Evolutionary conservation across 2,888 invertebrate genomes (phyloP), one percentile per base, ranked within the genome.

Genomic region (Perizoma flavofasciatum): DNA sequence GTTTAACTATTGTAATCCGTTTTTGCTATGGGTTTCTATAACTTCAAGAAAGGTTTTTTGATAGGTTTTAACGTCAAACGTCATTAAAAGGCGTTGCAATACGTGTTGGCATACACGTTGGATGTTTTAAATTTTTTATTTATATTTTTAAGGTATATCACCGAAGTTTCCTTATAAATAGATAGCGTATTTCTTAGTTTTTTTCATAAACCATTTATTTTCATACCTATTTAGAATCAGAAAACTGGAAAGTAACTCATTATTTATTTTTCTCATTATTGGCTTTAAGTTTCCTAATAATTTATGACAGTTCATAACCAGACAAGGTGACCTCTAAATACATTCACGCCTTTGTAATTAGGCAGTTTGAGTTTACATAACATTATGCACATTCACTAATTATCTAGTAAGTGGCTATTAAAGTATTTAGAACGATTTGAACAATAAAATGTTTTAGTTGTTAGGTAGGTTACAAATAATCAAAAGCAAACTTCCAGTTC

Each of bases 251-350:
- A 54, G 55, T 65, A 53, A 41, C 33, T 39, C 8, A 1, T 5
- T 41, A 9, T 45, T 39, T 43, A 65, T 50, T 50, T 49, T n/a
- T n/a, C n/a, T n/a, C n/a, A n/a, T n/a, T n/a, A n/a, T n/a, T n/a
- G n/a, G 54, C 49, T 22, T 22, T 22, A 2, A 22, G 22, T 63
- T 62, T 65, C n/a, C 58, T 63, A 59, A 63, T 65, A 61, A 67
- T 67, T 63, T 69, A 67, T 75, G 70, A 73, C 72, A 69, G 63
- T 65, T 43, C 1, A 7, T 57, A 53, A n/a, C n/a, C n/a, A 49
- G 49, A 63, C 77, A 77, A 77, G 77, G 76, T 71, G 72, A 65
- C 61, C 65, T 59, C 57, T 65, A 64, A 67, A 64, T 70, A 72
- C 72, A 72, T 53, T 58, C 68, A 69, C 64, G 66, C 45, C 62